Base-by-base conservation (phyloP, 2,113 vertebrate species). In the Chauna torquata region DNA sequence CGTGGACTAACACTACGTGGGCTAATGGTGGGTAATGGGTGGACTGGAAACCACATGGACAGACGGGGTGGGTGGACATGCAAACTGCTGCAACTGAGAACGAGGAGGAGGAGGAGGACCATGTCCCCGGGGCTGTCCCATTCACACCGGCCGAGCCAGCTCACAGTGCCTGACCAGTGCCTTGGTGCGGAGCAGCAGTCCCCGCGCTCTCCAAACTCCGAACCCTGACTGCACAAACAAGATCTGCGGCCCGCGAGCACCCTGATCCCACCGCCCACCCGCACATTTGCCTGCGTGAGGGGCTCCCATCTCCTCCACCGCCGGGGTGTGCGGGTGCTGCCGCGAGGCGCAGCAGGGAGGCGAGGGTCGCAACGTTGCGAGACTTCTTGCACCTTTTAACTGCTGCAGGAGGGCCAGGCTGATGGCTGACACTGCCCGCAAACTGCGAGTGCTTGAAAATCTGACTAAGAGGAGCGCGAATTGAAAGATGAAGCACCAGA, bases 241-340 rank as follows among this genome's bases (percentile, higher is more conserved):
- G 8, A 36, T 32, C 28, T n/a, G 25, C 62, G 25, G 32, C 42
- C 42, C 52, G 12, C 1, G 2, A 34, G 4, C 0, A 0, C 8
- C 72, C 47, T 57, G n/a, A 34, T 49, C 44, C 34, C 27, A 1
- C 18, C 0, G 0, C 24, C 42, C 34, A 42, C 2, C 1, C 1
- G 0, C 0, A 0, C 6, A 0, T 40, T 34, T 0, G 1, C n/a
- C n/a, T n/a, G n/a, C n/a, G n/a, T n/a, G 52, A 54, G 6, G 1
- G 54, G 18, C 45, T 57, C 76, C 54, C n/a, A 11, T 19, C 65
- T 36, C 8, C 20, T 5, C 44, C 28, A 77, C 81, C 64, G 44
- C 30, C 1, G 1, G 16, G 8, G 32, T 42, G 40, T 18, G 25
- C 27, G 0, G 12, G 23, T 36, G 49, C 64, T 66, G 62, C 59